Percentiles rank a stretch among this genome's conserved stretches.
These are phyloP conservation scores for Campoletis sonorensis DNA, from an alignment of 1,140 invertebrate genomes.

Conservation along the genomic window DNA sequence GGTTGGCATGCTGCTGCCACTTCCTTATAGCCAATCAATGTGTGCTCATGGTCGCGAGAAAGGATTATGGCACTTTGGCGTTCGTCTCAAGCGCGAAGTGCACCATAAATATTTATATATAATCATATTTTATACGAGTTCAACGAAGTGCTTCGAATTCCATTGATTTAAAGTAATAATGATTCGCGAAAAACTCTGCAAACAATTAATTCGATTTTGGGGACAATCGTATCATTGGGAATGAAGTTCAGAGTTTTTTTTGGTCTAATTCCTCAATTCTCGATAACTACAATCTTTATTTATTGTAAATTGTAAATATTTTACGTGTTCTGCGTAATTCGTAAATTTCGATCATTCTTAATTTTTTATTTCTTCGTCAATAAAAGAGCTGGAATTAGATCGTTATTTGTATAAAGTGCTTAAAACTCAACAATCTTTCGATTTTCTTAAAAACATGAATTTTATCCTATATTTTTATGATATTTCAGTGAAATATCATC, in stretches of 20 bases:
- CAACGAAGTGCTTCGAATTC: background rate
- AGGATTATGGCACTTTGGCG: slow-evolving; percentile 40
- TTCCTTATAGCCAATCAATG: slow-evolving; percentile 69
- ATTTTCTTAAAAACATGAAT: background rate
- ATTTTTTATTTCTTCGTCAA: too few relatives aligned
- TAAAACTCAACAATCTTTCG: too few relatives aligned
- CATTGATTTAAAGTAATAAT: background rate
- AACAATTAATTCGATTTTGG: background rate
- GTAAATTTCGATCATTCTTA: too few relatives aligned
- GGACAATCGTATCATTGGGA: too few relatives aligned
- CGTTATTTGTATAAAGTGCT: too few relatives aligned
- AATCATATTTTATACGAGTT: background rate
- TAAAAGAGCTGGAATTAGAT: too few relatives aligned
- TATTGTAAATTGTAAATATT: too few relatives aligned
- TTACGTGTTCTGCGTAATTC: too few relatives aligned
- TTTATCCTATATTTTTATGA: background rate
- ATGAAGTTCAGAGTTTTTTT: too few relatives aligned
- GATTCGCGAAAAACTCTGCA: background rate
- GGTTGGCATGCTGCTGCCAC: slow-evolving; percentile 51
- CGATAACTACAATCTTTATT: too few relatives aligned
- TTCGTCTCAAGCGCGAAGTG: slow-evolving; percentile 5
- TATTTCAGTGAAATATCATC: background rate
- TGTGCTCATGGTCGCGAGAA: slow-evolving; percentile 49
- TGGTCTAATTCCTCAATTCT: too few relatives aligned
- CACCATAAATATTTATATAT: slow-evolving; percentile 1